Conservation (phyloP, 2,113 vertebrate genomes). For the Tragelaphus scriptus region DNA sequence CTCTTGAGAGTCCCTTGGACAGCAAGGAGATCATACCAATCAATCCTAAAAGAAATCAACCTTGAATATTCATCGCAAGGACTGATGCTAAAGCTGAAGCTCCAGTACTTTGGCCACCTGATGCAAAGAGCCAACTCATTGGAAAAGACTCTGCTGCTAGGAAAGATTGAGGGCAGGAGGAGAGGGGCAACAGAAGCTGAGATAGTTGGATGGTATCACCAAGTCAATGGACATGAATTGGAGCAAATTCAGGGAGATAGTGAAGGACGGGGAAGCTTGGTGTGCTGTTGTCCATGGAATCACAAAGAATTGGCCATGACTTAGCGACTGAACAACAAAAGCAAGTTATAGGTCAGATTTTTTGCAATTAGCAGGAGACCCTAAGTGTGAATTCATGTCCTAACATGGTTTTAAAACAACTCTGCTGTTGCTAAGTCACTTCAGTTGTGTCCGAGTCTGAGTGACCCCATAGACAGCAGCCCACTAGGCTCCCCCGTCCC, state of each 20-base stretch:
- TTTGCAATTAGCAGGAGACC: background rate
- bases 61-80: background rate
- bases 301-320: background rate
- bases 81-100: background rate
- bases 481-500: too few species aligned
- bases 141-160: background rate
- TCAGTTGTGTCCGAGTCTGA: too few species aligned
- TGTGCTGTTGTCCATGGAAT: background rate
- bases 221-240: background rate
- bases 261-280: background rate
- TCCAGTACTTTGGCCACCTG: background rate
- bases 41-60: background rate
- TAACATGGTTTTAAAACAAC: background rate
- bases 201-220: background rate
- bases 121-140: background rate
- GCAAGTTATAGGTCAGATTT: background rate
- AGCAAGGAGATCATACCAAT: background rate
- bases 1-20: background rate
- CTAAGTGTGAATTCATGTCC: background rate
- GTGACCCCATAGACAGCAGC: too few species aligned
- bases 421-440: too few species aligned
- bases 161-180: background rate
- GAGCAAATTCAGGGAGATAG: background rate
- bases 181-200: background rate
- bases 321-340: background rate